Evolutionary conservation across 2,888 invertebrate genomes (phyloP).

Genomic region (Camponotus fellah): DNA sequence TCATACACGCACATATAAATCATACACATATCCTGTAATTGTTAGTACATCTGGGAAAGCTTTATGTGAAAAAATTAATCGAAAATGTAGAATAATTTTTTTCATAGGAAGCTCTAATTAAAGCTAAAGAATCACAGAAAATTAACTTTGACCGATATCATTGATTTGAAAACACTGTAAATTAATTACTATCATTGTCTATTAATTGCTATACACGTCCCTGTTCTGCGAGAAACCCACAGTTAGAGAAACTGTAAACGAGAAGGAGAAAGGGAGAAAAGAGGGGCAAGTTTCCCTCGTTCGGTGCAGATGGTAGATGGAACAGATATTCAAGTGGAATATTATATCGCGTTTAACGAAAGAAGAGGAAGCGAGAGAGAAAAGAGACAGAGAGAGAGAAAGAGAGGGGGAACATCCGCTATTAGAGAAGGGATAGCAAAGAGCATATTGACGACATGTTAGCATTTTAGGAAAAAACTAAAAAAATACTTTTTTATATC

Average conservation of each 20-base stretch:
- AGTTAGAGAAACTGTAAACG: conserved; percentile 19
- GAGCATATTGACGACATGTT: conserved; percentile 25
- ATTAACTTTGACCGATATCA: not conserved
- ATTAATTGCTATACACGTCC: conserved; percentile 51
- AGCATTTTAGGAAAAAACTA: conserved; percentile 25
- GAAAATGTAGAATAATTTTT: not conserved
- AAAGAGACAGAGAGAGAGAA: not conserved
- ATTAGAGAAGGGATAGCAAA: conserved; percentile 42
- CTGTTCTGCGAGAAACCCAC: conserved; percentile 19
- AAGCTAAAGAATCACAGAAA: not conserved
- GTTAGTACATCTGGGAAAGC: not conserved
- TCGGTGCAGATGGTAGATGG: conserved; percentile 72
- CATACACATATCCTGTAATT: not conserved
- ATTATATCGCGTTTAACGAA: conserved; percentile 75
- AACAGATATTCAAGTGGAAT: conserved; percentile 76
- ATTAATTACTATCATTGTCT: not conserved
- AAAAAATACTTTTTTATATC: not conserved
- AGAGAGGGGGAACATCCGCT: conserved; percentile 32
- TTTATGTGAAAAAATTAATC: not conserved
- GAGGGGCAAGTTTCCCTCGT: not conserved
- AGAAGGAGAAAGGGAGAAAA: conserved; percentile 12
- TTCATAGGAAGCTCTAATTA: not conserved
- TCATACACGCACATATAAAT: not conserved
- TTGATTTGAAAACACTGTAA: not conserved
- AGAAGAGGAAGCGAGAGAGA: conserved; percentile 25